phyloP scores from a whole-genome alignment of 1,140 invertebrate genomes.

The Anoplolepis gracilipes region DNA sequence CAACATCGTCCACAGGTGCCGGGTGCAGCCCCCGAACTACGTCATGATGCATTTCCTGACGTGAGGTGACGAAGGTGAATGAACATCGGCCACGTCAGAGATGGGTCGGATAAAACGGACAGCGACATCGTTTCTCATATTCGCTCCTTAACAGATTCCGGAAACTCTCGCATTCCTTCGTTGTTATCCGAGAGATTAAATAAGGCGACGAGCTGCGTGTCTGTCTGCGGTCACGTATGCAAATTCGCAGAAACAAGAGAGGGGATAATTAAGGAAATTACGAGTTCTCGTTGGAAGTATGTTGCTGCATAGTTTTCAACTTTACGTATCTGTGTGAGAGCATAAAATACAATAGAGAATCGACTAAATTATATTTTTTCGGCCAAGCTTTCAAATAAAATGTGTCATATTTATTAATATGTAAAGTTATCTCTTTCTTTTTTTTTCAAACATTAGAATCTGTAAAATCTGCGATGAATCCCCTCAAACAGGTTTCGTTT shows the following conservation, averaged over 20 bases:
- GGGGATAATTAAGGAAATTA: constrained; percentile 50
- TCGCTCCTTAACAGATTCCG: constrained; percentile 58
- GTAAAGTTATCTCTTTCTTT: not conserved
- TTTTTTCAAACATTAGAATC: not conserved
- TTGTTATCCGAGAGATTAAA: constrained; percentile 1
- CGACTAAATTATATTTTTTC: not conserved
- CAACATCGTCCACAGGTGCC: not conserved
- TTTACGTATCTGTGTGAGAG: not conserved
- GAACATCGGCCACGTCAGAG: constrained; percentile 36
- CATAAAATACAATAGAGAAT: not conserved
- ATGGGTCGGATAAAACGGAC: constrained; percentile 63
- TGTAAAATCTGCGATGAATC: constrained; percentile 5
- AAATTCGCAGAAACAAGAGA: constrained; percentile 27
- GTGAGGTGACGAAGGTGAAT: constrained; percentile 70
- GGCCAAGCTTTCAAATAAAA: not conserved
- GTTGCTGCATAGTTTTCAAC: not conserved
- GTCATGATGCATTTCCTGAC: constrained; percentile 65
- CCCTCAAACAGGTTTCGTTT: constrained; percentile 6
- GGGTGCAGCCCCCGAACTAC: constrained; percentile 56
- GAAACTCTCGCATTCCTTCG: constrained; percentile 30
- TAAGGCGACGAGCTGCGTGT: not conserved
- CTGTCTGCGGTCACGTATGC: constrained; percentile 43
- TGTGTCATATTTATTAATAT: not conserved
- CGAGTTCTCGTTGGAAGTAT: not conserved
- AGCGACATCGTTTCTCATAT: constrained; percentile 62